Evolutionary conservation across 2,797 vertebrate genomes (phyloP).

Genomic region (Prionace glauca): DNA sequence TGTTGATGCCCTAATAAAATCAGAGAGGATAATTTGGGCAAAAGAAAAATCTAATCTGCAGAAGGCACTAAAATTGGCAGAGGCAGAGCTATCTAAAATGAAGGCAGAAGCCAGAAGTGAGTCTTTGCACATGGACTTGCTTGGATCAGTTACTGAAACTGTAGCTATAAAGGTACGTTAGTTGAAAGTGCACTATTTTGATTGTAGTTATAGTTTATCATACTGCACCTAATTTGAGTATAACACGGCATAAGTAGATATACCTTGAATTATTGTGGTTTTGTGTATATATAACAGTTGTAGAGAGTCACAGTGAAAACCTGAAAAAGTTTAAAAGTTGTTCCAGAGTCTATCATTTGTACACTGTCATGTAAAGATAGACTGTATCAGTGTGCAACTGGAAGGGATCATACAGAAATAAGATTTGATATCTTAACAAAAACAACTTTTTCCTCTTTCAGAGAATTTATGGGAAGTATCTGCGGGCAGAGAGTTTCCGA

Average conservation of each 20-base stretch:
- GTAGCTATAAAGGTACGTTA: conserved; percentile 73
- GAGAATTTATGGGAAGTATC: conserved; percentile 88
- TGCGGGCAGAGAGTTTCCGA: conserved; percentile 88
- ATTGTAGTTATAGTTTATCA: background rate
- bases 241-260: background rate
- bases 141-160: conserved; percentile 69
- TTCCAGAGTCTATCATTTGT: background rate
- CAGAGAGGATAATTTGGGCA: conserved; percentile 76
- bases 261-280: background rate
- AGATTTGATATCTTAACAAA: background rate
- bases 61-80: conserved; percentile 69
- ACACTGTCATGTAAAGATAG: background rate
- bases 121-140: conserved; percentile 63
- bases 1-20: conserved; percentile 59
- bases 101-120: conserved; percentile 73
- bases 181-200: background rate
- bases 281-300: background rate
- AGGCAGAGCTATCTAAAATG: conserved; percentile 73
- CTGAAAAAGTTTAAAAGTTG: background rate
- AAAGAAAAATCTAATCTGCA: conserved; percentile 72
- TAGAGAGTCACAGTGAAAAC: background rate
- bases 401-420: background rate
- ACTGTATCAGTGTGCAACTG: background rate
- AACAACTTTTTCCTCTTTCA: conserved; percentile 48
- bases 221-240: background rate